A percentile compares a stretch with the other conserved stretches of the same genome.
Evolutionary conservation across 2,888 invertebrate species (phyloP).

Genomic region (Dione juno): DNA sequence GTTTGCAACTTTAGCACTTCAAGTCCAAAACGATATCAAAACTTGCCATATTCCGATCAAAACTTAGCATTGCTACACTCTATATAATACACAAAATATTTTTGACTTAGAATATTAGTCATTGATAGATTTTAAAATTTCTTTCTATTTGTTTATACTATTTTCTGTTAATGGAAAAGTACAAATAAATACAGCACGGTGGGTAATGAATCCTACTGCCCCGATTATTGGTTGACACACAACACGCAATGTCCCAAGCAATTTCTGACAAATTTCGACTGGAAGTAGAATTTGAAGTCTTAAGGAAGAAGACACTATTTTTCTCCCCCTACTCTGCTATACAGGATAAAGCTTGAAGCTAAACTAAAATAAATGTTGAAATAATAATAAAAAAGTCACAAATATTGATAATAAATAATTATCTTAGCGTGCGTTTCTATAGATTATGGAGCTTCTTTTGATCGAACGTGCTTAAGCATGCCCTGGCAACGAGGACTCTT

Average conservation of each 20-base stretch:
- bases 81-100: conserved; percentile 9
- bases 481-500: conserved; percentile 36
- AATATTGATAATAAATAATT: conserved; percentile 22
- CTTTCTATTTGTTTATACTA: too few species aligned
- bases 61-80: conserved; percentile 20
- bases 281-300: too few species aligned
- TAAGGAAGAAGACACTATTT: too few species aligned
- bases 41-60: conserved; percentile 34
- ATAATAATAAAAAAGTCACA: background rate
- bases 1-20: conserved; percentile 39
- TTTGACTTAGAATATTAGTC: background rate
- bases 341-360: too few species aligned
- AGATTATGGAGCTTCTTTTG: conserved; percentile 35
- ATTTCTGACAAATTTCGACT: too few species aligned
- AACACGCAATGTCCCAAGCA: too few species aligned
- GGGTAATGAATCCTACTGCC: too few species aligned
- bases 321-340: too few species aligned
- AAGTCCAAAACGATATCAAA: conserved; percentile 33
- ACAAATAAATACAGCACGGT: too few species aligned
- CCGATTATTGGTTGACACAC: too few species aligned
- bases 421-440: conserved; percentile 31
- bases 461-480: conserved; percentile 41
- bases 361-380: too few species aligned
- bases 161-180: too few species aligned
- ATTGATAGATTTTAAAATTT: background rate